Evolutionary conservation across 2,113 vertebrate species (phyloP).

Genomic region (Chaenogobius annularis): DNA sequence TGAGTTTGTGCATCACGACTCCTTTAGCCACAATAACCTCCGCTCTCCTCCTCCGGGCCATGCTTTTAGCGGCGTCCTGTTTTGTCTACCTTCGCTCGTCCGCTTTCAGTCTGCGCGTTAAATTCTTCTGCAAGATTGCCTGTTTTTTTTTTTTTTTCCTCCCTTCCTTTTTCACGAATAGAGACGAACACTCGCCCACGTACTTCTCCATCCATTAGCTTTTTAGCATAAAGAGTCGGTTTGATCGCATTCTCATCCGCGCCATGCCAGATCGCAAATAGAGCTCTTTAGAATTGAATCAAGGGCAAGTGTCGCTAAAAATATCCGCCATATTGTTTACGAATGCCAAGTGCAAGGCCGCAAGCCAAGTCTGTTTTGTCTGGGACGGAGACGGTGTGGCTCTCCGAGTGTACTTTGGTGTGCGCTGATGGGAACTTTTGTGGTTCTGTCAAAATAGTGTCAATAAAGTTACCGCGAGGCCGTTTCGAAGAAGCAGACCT

Average conservation of each 20-base stretch:
- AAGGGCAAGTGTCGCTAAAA: constrained; percentile 66
- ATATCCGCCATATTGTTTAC: constrained; percentile 62
- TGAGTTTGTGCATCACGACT: constrained; percentile 40
- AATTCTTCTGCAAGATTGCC: constrained; percentile 41
- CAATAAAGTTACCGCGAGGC: constrained; percentile 46
- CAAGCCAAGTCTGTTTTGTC: constrained; percentile 46
- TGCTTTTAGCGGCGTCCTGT: constrained; percentile 50
- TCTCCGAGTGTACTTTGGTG: constrained; percentile 47
- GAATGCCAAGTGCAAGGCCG: constrained; percentile 38
- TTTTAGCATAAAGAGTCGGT: constrained; percentile 25
- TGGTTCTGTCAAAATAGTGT: constrained; percentile 42
- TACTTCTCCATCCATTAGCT: constrained; percentile 20
- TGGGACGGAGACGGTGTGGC: constrained; percentile 46
- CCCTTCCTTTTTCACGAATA: neutral
- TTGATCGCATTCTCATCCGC: constrained; percentile 42
- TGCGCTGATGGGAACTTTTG: constrained; percentile 32
- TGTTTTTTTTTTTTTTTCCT: neutral
- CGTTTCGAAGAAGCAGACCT: neutral
- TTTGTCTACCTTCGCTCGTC: constrained; percentile 57
- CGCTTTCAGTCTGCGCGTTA: constrained; percentile 35
- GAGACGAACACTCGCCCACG: constrained; percentile 23
- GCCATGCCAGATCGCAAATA: constrained; percentile 42
- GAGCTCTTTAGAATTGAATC: constrained; percentile 45
- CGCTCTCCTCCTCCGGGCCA: constrained; percentile 11
- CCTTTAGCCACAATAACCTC: constrained; percentile 5